Evolutionary conservation across 1,140 invertebrate genomes (phyloP).

Genomic region (Leptinotarsa texana): DNA sequence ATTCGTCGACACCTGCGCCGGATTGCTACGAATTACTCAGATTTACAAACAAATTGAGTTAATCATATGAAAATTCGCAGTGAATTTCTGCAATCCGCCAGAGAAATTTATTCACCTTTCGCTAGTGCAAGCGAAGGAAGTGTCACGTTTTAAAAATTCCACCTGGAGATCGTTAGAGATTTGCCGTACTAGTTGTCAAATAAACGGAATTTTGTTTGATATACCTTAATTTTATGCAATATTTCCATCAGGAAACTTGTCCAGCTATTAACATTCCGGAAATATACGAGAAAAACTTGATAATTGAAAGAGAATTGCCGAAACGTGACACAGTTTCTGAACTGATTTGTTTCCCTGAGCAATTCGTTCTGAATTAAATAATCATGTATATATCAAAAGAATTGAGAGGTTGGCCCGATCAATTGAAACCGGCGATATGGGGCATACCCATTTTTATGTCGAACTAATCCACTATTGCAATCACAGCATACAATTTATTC

Average conservation of each 20-base stretch:
- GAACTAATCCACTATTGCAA: no score
- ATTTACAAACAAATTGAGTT: slow-evolving; percentile 42
- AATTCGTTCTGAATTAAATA: no score
- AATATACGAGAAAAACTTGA: background rate
- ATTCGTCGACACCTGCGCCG: slow-evolving; percentile 30
- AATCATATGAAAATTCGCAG: slow-evolving; percentile 38
- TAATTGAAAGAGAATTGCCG: background rate
- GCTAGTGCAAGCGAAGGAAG: background rate
- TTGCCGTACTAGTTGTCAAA: background rate
- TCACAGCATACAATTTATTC: no score
- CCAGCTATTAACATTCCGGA: background rate
- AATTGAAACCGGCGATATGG: no score
- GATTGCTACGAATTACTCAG: slow-evolving; percentile 35
- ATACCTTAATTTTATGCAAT: slow-evolving; percentile 9
- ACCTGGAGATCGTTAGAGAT: background rate
- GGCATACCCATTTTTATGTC: no score
- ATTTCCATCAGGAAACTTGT: background rate
- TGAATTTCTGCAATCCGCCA: slow-evolving; percentile 26
- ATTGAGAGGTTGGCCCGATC: no score
- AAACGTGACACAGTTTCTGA: background rate
- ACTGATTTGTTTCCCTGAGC: no score
- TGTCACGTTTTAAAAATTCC: background rate
- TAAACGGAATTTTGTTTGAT: background rate
- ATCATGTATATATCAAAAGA: no score
- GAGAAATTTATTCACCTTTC: background rate